A percentile compares a stretch with the other conserved stretches of the same genome.
These are phyloP conservation scores for Cotesia chilonis DNA, from an alignment of 1,140 invertebrate species.

Conservation along the genomic window DNA sequence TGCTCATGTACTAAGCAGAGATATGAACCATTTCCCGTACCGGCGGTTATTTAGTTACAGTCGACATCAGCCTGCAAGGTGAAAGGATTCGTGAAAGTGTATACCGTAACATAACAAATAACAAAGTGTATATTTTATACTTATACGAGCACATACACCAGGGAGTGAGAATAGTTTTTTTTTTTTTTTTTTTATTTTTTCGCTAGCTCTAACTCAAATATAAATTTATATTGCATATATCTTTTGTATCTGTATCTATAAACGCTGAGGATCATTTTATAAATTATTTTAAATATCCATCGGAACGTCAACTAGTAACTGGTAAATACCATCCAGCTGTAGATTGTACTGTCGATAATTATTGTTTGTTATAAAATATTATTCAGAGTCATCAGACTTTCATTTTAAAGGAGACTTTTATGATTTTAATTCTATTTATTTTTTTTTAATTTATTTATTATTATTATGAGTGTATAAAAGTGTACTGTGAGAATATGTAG, in stretches of 20 bases:
- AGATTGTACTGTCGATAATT: conserved; percentile 32
- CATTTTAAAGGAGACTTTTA: conserved; percentile 6
- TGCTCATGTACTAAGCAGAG: conserved; percentile 11
- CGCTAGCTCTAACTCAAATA: background rate
- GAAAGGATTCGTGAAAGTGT: conserved; percentile 43
- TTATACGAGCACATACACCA: background rate
- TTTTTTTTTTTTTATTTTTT: no score
- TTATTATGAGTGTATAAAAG: background rate
- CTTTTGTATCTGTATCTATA: conserved; percentile 4
- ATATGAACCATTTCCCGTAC: conserved; percentile 39
- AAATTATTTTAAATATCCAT: background rate
- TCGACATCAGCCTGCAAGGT: conserved; percentile 30
- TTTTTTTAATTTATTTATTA: background rate
- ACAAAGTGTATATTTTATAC: conserved; percentile 4
- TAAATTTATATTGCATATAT: background rate
- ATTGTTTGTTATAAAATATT: conserved; percentile 32
- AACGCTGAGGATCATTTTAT: background rate
- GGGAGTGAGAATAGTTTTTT: conserved; percentile 13
- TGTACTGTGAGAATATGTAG: background rate
- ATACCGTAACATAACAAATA: conserved; percentile 5
- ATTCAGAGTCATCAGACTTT: conserved; percentile 10
- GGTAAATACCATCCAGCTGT: background rate
- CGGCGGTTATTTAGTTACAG: conserved; percentile 22
- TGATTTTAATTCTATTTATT: background rate
- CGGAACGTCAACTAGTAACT: background rate